A percentile compares a stretch with the other conserved stretches of the same genome.
Conservation (phyloP, 1,140 invertebrate genomes). For the Papilio aristodemus region DNA sequence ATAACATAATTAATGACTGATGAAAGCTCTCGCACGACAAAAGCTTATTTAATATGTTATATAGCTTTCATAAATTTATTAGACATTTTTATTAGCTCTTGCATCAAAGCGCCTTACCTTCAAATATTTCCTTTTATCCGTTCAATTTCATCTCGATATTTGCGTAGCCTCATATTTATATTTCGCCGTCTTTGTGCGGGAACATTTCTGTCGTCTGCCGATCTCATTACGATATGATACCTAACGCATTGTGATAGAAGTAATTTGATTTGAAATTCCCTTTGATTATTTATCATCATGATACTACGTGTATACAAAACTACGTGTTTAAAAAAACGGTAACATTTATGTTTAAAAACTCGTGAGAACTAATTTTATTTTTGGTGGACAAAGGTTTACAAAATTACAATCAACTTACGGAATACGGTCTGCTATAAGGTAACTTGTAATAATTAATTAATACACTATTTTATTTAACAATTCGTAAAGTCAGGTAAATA, state of each 20-base stretch:
- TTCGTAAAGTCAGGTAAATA: background rate
- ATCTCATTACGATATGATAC: constrained; percentile 56
- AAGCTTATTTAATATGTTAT: background rate
- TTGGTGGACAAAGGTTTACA: too few relatives aligned
- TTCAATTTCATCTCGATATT: constrained; percentile 25
- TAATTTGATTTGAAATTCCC: constrained; percentile 23
- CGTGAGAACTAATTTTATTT: too few relatives aligned
- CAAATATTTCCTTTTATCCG: constrained; percentile 27
- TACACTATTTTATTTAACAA: background rate
- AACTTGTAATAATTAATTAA: background rate
- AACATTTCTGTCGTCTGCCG: constrained; percentile 39
- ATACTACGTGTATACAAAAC: background rate
- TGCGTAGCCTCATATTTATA: constrained; percentile 15
- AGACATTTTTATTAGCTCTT: constrained; percentile 18
- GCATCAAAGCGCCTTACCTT: constrained; percentile 21
- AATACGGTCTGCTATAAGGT: too few relatives aligned
- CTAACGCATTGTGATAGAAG: background rate
- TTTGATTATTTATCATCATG: constrained; percentile 10
- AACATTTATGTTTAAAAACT: too few relatives aligned
- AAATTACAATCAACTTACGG: too few relatives aligned
- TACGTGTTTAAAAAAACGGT: too few relatives aligned
- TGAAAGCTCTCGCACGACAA: background rate
- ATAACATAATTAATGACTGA: background rate
- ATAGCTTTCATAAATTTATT: background rate
- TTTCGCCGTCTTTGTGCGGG: background rate